Conservation (phyloP, 2,797 vertebrate genomes). For the Uromys caudimaculatus region DNA sequence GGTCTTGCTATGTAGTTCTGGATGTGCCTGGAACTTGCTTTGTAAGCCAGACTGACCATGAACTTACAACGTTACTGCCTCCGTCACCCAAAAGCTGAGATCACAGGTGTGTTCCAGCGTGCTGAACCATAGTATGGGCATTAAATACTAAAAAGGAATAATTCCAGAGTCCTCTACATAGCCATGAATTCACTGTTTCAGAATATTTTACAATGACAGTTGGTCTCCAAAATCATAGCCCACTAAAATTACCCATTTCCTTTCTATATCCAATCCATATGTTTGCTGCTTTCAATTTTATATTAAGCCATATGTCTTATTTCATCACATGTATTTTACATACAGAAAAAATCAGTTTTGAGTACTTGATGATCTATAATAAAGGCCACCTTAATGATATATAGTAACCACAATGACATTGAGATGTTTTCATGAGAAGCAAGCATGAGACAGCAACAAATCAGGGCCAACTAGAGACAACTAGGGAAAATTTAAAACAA, state of each 20-base stretch:
- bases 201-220: background rate
- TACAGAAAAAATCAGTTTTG: background rate
- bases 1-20: background rate
- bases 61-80: background rate
- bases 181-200: slow-evolving; percentile 3
- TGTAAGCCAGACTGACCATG: background rate
- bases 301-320: background rate
- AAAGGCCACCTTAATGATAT: background rate
- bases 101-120: background rate
- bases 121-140: background rate
- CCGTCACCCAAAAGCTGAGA: background rate
- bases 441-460: background rate
- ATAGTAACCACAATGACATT: background rate
- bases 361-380: background rate
- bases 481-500: slow-evolving; percentile 50
- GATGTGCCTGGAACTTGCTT: background rate
- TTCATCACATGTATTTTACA: background rate
- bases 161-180: background rate
- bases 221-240: background rate
- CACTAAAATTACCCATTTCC: background rate
- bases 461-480: background rate
- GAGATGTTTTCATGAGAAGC: background rate
- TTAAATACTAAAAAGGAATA: background rate
- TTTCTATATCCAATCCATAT: background rate
- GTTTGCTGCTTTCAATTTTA: slow-evolving; percentile 5